Evolutionary conservation across 1,140 invertebrate genomes (phyloP).

Genomic region (Ylistrum balloti): DNA sequence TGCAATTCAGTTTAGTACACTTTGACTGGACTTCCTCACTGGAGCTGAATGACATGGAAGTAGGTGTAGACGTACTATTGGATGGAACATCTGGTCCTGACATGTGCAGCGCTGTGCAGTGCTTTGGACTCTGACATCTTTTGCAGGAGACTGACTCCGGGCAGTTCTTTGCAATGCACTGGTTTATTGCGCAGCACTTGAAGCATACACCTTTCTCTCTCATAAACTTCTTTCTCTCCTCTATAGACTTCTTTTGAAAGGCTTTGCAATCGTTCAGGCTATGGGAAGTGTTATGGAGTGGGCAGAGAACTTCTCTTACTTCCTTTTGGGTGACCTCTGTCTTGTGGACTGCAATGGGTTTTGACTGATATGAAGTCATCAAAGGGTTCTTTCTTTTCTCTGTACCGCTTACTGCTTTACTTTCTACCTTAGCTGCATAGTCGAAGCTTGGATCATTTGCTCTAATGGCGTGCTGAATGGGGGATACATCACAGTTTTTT

Average conservation of each 20-base stretch:
- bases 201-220: constrained; percentile 41
- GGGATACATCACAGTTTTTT: constrained; percentile 49
- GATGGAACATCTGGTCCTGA: not conserved
- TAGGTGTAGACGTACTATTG: not conserved
- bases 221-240: constrained; percentile 41
- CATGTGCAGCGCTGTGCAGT: not conserved
- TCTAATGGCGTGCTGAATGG: constrained; percentile 57
- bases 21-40: not conserved
- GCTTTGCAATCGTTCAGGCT: constrained; percentile 44
- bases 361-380: not conserved
- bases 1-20: constrained; percentile 14
- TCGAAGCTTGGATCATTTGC: not conserved
- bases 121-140: not conserved
- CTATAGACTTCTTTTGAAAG: not conserved
- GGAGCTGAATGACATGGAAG: not conserved
- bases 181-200: not conserved
- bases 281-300: constrained; percentile 8
- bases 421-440: not conserved
- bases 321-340: not conserved
- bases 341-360: constrained; percentile 44
- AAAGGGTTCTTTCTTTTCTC: not conserved
- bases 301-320: not conserved
- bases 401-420: not conserved
- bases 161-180: constrained; percentile 11
- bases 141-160: not conserved